Evolutionary conservation across 2,797 vertebrate genomes (phyloP), one percentile per base, ranked within the genome.

Genomic region (Emydoidea blandingii): DNA sequence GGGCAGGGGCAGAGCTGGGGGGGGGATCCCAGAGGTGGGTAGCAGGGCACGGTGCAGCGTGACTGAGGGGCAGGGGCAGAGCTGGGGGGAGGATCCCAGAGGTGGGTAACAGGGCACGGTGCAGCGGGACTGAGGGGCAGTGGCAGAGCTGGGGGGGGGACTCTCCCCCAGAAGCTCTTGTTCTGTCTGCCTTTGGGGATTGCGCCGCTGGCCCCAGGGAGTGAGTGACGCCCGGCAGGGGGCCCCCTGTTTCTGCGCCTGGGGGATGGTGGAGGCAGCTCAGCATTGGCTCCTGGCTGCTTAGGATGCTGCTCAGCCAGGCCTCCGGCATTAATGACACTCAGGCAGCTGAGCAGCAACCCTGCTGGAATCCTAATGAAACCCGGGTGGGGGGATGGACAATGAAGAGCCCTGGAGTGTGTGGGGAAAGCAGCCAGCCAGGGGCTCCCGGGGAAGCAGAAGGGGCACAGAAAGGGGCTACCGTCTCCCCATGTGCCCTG

Each of bases 331-430:
- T 25, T 23, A 23, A 47, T 53, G 49, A 37, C 82, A 25, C 85
- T 81, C 53, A 12, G 52, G 25, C 29, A 10, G 62, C 62, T 19
- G 23, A 34, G 44, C 4, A 11, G 87, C 65, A 1, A 50, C 62
- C 27, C 7, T 9, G 18, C 37, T 53, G 18, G 83, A 54, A 89
- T 92, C 68, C 68, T 92, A 92, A 92, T 81, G 23, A 65, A 41
- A 9, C 16, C 14, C 0, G 44, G 15, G 12, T 5, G 27, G 44
- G 83, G 34, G 19, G 16, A 12, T 44, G 37, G 19, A 29, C 23
- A n/a, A 4, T 2, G 4, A 34, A 54, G 47, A 16, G 29, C 41
- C 29, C 31, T 16, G 9, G 0, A 0, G 49, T 56, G 29, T n/a
- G n/a, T 37, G 72, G 72, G 31, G 12, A 44, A 74, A 68, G 44